phyloP scores from a whole-genome alignment of 2,888 invertebrate genomes.

The Chalcosyrphus nemorum region DNA sequence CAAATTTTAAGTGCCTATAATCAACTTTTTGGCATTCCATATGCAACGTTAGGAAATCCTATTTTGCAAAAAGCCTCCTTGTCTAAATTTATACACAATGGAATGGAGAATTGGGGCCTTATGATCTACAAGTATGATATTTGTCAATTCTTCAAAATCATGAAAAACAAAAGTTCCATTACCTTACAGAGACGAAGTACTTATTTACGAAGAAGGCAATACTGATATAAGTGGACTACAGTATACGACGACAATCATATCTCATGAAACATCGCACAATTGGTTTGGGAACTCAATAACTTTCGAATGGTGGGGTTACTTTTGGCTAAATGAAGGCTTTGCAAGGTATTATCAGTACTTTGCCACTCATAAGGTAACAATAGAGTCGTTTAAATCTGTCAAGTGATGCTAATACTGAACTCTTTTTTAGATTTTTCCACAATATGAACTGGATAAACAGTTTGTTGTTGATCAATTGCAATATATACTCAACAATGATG shows the following conservation, averaged over 20 bases:
- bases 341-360: slow-evolving; percentile 88
- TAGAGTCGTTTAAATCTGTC: neutral
- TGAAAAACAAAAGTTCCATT: too few relatives aligned
- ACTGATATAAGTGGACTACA: slow-evolving; percentile 77
- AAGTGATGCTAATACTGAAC: slow-evolving; percentile 78
- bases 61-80: slow-evolving; percentile 91
- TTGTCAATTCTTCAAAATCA: neutral
- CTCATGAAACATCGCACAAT: slow-evolving; percentile 84
- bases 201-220: slow-evolving; percentile 75
- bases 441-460: slow-evolving; percentile 87
- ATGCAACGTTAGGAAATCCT: slow-evolving; percentile 83
- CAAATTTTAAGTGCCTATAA: slow-evolving; percentile 81
- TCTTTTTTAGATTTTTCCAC: slow-evolving; percentile 84
- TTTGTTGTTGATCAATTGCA: slow-evolving; percentile 88
- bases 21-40: slow-evolving; percentile 87
- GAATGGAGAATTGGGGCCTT: slow-evolving; percentile 97
- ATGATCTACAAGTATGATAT: slow-evolving; percentile 89
- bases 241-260: slow-evolving; percentile 84
- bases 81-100: slow-evolving; percentile 89
- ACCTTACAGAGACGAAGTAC: slow-evolving; percentile 74
- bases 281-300: slow-evolving; percentile 86
- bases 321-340: slow-evolving; percentile 86
- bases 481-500: slow-evolving; percentile 84
- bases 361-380: slow-evolving; percentile 78
- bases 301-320: slow-evolving; percentile 84